Base-by-base conservation (phyloP, 2,888 invertebrate species). In the Ormyrus labotus region DNA sequence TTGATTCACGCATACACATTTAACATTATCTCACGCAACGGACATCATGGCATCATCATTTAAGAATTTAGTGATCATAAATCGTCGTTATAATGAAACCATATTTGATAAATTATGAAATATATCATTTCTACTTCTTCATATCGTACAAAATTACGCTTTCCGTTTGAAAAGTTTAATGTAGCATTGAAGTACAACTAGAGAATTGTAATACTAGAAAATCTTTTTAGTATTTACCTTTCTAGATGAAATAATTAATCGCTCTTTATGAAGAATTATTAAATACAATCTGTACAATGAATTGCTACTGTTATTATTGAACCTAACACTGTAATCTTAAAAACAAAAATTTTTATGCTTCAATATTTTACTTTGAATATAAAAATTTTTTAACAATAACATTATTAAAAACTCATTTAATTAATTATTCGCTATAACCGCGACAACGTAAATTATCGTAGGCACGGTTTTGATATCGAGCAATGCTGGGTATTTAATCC, bases 1-100 rank as follows among this genome's bases (percentile, higher is more conserved):
- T 19, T 61, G 63, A 80, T 67, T 55, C 61, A 57, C 58, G 34
- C 63, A 63, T 55, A 64, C 71, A 60, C 8, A 70, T 51, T 74
- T 57, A 72, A 69, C 55, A 67, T 51, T 70, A 60, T 13, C 65
- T 78, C 47, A 70, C 64, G 78, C 68, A 81, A 81, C 45, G 76
- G 70, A 78, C 70, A 78, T 81, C 74, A 81, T 81, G 70, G 74
- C 69, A 60, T 70, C 45, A 45, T 64, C 65, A 80, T 70, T 51
- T 63, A 64, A 64, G 9, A 61, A 11, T 47, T 48, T 48, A 13
- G n/a, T 60, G 11, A 72, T 45, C 11, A 11, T 64, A 51, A 50
- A 63, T 50, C 0, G 9, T 69, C 63, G 58, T 60, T 55, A 53
- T 19, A 51, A 68, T 53, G 60, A 75, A 19, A 60, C 45, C 55